Evolutionary conservation across 2,797 vertebrate species (phyloP).

Genomic region (Morelia viridis): DNA sequence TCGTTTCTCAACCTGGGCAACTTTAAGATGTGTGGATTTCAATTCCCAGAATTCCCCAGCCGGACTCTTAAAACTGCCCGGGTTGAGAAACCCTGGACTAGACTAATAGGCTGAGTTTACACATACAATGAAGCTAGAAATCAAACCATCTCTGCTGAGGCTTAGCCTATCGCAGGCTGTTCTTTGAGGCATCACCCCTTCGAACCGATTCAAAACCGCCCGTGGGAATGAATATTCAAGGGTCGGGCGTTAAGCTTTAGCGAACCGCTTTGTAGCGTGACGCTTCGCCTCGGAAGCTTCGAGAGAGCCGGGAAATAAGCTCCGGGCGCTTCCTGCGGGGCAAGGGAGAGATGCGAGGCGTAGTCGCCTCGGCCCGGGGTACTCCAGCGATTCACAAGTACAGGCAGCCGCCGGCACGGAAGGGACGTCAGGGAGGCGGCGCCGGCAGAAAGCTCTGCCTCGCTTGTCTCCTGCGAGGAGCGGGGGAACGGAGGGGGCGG

Average conservation of each 20-base stretch:
- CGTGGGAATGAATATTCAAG: not conserved
- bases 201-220: not conserved
- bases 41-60: not conserved
- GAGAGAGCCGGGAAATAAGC: not conserved
- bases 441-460: not conserved
- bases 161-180: not conserved
- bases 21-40: not conserved
- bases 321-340: not conserved
- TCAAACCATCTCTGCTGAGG: not conserved
- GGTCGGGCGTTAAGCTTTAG: not conserved
- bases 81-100: not conserved
- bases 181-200: not conserved
- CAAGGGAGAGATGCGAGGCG: not conserved
- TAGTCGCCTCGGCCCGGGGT: not conserved
- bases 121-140: not conserved
- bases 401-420: constrained; percentile 1
- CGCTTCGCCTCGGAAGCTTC: not conserved
- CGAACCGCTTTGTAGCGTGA: not conserved
- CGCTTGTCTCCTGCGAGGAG: not conserved
- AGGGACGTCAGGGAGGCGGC: constrained; percentile 30
- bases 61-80: not conserved
- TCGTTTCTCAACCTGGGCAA: not conserved
- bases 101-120: not conserved
- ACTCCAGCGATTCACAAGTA: not conserved
- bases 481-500: not conserved